Evolutionary conservation across 2,797 vertebrate species (phyloP).

Genomic region (Mionectes olivaceus): DNA sequence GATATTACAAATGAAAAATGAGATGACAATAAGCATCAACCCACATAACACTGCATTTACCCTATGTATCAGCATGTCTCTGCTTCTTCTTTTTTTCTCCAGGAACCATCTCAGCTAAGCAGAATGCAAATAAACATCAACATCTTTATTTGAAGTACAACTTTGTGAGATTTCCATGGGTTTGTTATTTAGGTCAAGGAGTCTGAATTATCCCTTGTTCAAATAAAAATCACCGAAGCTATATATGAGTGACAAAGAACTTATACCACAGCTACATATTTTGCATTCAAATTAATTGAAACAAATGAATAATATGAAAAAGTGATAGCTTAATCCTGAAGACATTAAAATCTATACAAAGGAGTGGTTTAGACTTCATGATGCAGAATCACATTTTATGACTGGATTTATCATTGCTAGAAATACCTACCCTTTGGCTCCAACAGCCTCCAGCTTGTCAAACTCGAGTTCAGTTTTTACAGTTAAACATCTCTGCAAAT

Average conservation of each 20-base stretch:
- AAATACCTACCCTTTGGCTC: background rate
- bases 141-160: background rate
- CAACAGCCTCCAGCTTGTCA: background rate
- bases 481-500: background rate
- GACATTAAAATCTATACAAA: background rate
- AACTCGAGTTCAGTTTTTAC: background rate
- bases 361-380: background rate
- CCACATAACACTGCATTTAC: background rate
- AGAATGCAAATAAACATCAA: background rate
- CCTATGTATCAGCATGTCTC: background rate
- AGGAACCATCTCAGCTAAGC: background rate
- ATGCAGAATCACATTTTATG: background rate
- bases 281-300: background rate
- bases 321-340: background rate
- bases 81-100: background rate
- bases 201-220: background rate
- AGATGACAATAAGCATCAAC: background rate
- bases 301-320: background rate
- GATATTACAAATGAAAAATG: background rate
- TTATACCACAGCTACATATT: background rate
- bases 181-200: background rate
- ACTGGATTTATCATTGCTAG: background rate
- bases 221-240: background rate
- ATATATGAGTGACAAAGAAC: background rate
- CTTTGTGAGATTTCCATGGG: background rate